Conservation (phyloP, 1,140 invertebrate genomes). For the Penaeus indicus region DNA sequence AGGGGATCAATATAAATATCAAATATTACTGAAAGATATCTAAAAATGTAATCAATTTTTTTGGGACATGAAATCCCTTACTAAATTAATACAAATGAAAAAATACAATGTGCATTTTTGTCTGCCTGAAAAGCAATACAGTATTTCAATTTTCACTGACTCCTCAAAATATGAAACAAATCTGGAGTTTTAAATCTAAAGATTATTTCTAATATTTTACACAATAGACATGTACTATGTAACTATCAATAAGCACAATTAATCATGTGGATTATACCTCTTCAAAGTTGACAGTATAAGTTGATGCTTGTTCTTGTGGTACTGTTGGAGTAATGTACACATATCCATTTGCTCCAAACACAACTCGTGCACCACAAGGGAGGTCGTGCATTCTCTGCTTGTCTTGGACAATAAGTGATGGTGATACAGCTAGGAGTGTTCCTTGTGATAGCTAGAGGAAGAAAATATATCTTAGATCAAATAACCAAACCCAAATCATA, state of each 20-base stretch:
- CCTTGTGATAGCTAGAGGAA: conserved; percentile 82
- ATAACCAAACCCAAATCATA: no score
- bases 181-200: background rate
- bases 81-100: no score
- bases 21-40: no score
- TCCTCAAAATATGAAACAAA: background rate
- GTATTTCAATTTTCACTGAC: background rate
- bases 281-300: conserved; percentile 63
- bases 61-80: no score
- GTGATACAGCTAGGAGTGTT: conserved; percentile 89
- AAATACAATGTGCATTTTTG: no score
- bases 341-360: conserved; percentile 97
- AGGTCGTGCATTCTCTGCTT: conserved; percentile 98
- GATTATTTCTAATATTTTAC: background rate
- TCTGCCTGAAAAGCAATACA: background rate
- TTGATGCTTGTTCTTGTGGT: conserved; percentile 61
- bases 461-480: conserved; percentile 9
- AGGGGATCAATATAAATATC: no score
- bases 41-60: no score
- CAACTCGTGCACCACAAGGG: conserved; percentile 89
- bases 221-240: background rate
- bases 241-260: background rate
- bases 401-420: conserved; percentile 91
- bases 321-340: conserved; percentile 90
- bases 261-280: conserved; percentile 48